Base-by-base conservation (phyloP, 2,888 invertebrate genomes). In the Oscheius sp. region DNA sequence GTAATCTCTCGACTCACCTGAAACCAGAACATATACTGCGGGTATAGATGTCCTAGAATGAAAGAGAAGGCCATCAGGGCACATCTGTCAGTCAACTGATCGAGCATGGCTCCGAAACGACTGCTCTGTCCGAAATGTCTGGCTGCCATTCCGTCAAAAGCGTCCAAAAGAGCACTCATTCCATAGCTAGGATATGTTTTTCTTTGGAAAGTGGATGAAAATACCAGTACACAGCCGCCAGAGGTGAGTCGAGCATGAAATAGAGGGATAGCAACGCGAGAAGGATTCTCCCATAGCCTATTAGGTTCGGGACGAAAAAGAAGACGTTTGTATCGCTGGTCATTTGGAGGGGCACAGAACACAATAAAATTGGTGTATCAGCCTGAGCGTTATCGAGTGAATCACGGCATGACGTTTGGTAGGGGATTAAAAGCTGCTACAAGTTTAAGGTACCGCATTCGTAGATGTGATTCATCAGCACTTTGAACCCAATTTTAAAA, bases 11-110 rank as follows among this genome's bases (percentile, higher is more conserved):
- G 32, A 55, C 63, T n/a, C 32, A 80, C 77, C 81, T 81, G 82
- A 29, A 83, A 70, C 21, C 71, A 93, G 91, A 99, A 95, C 91
- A 94, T 94, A 89, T 94, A 96, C 13, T 92, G 91, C 0, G 98
- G 98, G 91, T 99, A 99, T 90, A 99, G 96, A 84, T 94, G 93
- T 72, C 94, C 93, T 74, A 99, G 91, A 1, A 94, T 94, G 84
- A 95, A 94, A 90, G 96, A 92, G 37, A 99, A 92, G 85, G 96
- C 94, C 92, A 96, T 94, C 0, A 98, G 97, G 50, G 96, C 96
- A 85, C 96, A 95, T 33, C 99, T 93, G 89, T 99, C 99, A 0
- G 97, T 99, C 85, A 99, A 77, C 73, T 87, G 87, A 70, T 87
- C 87, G 51, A 87, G 76, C 87, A 87, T 87, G 9, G 87, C 87